Conservation (phyloP, 2,797 vertebrate genomes). For the Phalanger gymnotis region DNA sequence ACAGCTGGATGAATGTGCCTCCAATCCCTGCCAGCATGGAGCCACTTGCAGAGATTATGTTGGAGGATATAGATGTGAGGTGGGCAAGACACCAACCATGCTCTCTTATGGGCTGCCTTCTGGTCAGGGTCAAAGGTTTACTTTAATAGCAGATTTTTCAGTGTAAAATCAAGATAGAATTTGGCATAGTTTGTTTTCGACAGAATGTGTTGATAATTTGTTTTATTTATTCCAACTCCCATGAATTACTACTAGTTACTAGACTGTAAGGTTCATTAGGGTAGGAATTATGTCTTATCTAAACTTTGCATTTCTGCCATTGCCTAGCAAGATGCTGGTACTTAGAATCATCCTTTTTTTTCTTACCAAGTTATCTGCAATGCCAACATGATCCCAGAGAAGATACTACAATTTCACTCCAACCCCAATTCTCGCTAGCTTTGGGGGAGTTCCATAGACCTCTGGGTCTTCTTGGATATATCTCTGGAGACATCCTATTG, state of each 20-base stretch:
- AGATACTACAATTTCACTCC: background rate
- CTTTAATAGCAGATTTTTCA: background rate
- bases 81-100: slow-evolving; percentile 76
- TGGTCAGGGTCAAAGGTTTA: background rate
- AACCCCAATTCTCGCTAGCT: background rate
- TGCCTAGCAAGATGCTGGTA: background rate
- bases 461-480: background rate
- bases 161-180: background rate
- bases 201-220: background rate
- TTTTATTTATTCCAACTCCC: background rate
- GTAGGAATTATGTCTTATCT: background rate
- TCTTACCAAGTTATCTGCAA: background rate
- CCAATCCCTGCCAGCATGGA: slow-evolving; percentile 93
- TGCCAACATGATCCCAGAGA: background rate
- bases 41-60: slow-evolving; percentile 92
- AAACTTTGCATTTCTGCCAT: background rate
- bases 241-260: background rate
- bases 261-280: background rate
- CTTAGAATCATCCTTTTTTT: background rate
- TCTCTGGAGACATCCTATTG: background rate
- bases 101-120: background rate
- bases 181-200: background rate
- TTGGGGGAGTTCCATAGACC: background rate
- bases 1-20: slow-evolving; percentile 91
- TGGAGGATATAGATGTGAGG: slow-evolving; percentile 91